These are phyloP conservation scores for rabbit (Oryctolagus cuniculus) DNA, from an alignment of 2,113 vertebrate species.

Conservation along the genomic window DNA sequence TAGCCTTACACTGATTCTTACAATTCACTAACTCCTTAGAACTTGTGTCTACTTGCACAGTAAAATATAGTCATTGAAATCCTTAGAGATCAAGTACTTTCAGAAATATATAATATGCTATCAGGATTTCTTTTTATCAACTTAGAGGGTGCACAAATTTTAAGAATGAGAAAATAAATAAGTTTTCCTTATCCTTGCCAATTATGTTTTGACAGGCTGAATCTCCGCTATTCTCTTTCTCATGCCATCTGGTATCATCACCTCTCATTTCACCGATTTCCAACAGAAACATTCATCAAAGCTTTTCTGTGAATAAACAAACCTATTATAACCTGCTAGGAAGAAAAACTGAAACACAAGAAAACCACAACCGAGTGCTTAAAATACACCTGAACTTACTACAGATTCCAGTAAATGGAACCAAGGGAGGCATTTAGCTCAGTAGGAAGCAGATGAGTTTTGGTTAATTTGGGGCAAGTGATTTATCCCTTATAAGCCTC, in stretches of 20 bases:
- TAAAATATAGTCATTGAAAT: neutral
- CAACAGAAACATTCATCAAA: conserved; percentile 55
- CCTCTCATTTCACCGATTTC: conserved; percentile 53
- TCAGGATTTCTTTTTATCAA: conserved; percentile 19
- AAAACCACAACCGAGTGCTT: conserved; percentile 8
- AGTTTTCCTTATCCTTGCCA: conserved; percentile 34
- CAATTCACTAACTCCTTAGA: neutral
- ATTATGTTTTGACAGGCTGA: conserved; percentile 27
- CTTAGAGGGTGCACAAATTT: conserved; percentile 50
- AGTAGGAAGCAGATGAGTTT: neutral
- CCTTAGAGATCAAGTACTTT: neutral
- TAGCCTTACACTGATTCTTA: neutral
- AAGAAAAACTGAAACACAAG: conserved; percentile 58
- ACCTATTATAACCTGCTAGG: conserved; percentile 28
- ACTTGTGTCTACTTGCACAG: neutral
- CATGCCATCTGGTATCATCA: conserved; percentile 30
- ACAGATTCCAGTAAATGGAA: conserved; percentile 6
- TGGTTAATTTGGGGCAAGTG: neutral
- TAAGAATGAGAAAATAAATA: conserved; percentile 48
- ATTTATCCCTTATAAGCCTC: neutral
- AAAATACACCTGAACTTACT: conserved; percentile 16
- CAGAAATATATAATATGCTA: neutral
- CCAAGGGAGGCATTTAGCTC: neutral
- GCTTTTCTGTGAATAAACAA: conserved; percentile 56
- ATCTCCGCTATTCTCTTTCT: conserved; percentile 12